Percentiles rank a stretch among this genome's conserved stretches.
Evolutionary conservation across 2,113 vertebrate genomes (phyloP).

Genomic region (Tupaia chinensis): DNA sequence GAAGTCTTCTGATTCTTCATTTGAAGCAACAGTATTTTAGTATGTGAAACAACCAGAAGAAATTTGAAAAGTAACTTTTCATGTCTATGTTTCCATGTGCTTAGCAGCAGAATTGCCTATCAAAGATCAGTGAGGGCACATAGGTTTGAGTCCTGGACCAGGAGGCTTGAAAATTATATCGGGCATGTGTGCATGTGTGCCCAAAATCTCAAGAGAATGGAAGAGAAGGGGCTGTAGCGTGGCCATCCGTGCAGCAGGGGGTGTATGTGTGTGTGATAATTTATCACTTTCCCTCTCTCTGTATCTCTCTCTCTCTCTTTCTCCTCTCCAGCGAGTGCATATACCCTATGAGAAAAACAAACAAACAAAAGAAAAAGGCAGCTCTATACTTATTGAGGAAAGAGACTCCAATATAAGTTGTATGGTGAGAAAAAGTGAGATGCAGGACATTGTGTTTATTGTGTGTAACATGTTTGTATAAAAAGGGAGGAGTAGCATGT

Average conservation of each 20-base stretch:
- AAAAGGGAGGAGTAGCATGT: neutral
- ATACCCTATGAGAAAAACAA: no score
- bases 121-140: neutral
- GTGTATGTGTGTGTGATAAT: no score
- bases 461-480: neutral
- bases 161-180: no score
- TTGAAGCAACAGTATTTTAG: slow-evolving; percentile 5
- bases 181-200: neutral
- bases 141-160: no score
- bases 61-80: neutral
- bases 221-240: no score
- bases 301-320: no score
- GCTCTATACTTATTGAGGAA: neutral
- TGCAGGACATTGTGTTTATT: neutral
- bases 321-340: no score
- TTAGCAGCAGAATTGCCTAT: neutral
- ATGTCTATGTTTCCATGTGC: neutral
- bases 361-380: neutral
- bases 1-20: slow-evolving; percentile 32
- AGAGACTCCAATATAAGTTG: neutral
- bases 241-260: no score
- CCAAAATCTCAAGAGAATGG: neutral
- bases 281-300: no score
- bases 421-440: slow-evolving; percentile 25
- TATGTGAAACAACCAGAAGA: neutral